These are phyloP conservation scores for Scaptomyza hsui DNA, from an alignment of 1,140 invertebrate species.

Conservation along the genomic window DNA sequence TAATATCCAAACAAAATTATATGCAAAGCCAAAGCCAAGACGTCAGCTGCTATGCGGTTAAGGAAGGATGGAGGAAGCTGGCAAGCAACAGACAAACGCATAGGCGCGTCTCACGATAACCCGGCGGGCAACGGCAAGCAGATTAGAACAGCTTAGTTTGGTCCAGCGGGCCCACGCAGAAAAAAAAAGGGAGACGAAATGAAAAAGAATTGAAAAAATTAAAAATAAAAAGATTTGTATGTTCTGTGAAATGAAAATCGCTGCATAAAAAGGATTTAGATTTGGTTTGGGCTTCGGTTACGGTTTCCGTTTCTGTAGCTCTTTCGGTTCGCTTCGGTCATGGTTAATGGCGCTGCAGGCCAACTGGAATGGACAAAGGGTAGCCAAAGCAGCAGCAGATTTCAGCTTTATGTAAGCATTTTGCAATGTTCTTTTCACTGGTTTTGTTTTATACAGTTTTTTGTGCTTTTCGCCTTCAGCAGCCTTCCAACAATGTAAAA, in stretches of 20 bases:
- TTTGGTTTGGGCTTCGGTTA: slow-evolving; percentile 26
- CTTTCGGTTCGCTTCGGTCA: slow-evolving; percentile 39
- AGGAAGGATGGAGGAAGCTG: background rate
- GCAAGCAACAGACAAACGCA: slow-evolving; percentile 11
- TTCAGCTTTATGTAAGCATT: slow-evolving; percentile 19
- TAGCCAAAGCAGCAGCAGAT: slow-evolving; percentile 12
- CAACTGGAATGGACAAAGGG: slow-evolving; percentile 46
- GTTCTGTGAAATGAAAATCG: slow-evolving; percentile 62
- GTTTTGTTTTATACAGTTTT: slow-evolving; percentile 9
- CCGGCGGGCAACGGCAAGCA: slow-evolving; percentile 60
- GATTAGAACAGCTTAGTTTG: slow-evolving; percentile 72
- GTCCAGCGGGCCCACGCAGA: slow-evolving; percentile 15
- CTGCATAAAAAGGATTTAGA: slow-evolving; percentile 71
- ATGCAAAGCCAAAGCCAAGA: slow-evolving; percentile 41
- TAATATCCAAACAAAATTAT: slow-evolving; percentile 58
- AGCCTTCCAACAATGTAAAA: slow-evolving; percentile 72
- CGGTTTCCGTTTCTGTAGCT: slow-evolving; percentile 23
- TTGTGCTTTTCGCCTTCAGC: slow-evolving; percentile 34
- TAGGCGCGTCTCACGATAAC: slow-evolving; percentile 19
- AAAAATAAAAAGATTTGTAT: slow-evolving; percentile 14
- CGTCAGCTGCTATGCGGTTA: background rate
- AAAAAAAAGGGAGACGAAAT: slow-evolving; percentile 6
- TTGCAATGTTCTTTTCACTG: slow-evolving; percentile 31
- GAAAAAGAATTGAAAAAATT: slow-evolving; percentile 9
- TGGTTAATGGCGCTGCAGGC: slow-evolving; percentile 73